These are phyloP conservation scores for Oryzias javanicus DNA, from an alignment of 2,113 vertebrate genomes.

Conservation along the genomic window DNA sequence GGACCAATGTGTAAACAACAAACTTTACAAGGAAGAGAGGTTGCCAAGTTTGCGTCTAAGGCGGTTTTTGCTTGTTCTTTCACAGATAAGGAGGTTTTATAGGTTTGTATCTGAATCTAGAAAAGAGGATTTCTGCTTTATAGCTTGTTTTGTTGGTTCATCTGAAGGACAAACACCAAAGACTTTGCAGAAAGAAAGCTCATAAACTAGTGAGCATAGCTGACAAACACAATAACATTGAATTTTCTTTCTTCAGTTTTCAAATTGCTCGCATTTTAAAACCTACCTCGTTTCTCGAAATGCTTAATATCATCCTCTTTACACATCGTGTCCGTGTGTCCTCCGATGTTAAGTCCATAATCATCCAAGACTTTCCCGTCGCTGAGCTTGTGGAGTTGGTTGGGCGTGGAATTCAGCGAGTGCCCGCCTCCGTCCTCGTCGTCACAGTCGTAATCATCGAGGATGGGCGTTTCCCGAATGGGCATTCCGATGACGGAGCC, in stretches of 20 bases:
- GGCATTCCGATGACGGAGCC: conserved; percentile 93
- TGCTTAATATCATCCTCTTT: conserved; percentile 83
- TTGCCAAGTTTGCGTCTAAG: too few relatives aligned
- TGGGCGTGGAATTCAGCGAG: conserved; percentile 68
- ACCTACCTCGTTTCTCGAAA: conserved; percentile 87
- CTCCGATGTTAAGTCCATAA: conserved; percentile 73
- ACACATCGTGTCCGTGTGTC: conserved; percentile 80
- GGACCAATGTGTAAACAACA: too few relatives aligned
- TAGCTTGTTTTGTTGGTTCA: too few relatives aligned
- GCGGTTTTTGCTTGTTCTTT: too few relatives aligned
- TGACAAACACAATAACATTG: too few relatives aligned
- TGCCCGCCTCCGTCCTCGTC: conserved; percentile 84
- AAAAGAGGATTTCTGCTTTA: too few relatives aligned
- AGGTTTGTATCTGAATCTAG: too few relatives aligned
- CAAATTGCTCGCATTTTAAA: not conserved
- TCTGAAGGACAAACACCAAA: too few relatives aligned
- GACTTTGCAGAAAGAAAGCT: too few relatives aligned
- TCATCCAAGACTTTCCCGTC: conserved; percentile 83
- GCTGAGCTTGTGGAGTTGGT: conserved; percentile 71
- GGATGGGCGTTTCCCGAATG: conserved; percentile 94
- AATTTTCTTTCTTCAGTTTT: not conserved
- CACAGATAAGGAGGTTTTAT: too few relatives aligned
- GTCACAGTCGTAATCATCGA: conserved; percentile 93
- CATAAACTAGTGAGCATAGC: too few relatives aligned
- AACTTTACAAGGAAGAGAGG: too few relatives aligned